Conservation (phyloP, 2,797 vertebrate species). For the Glyptemys insculpta region DNA sequence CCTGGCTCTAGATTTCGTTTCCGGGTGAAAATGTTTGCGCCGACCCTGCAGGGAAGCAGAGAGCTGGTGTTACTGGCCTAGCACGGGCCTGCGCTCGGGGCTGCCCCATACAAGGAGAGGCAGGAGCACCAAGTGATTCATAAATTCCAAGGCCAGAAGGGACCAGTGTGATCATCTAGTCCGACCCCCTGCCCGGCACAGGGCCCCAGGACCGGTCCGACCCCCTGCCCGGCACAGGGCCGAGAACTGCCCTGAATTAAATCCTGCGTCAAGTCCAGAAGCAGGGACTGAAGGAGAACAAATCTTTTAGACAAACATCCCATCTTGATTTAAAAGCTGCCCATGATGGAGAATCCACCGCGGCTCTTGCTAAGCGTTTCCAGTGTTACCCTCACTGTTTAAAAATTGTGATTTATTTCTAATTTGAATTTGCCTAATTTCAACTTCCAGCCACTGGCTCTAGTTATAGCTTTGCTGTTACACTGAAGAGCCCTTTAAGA, state of each 20-base stretch:
- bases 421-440: background rate
- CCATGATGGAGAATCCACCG: too few relatives aligned
- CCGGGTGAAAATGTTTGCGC: slow-evolving; percentile 35
- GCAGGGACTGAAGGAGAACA: background rate
- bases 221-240: too few relatives aligned
- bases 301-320: background rate
- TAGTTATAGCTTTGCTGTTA: too few relatives aligned
- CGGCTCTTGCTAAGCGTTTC: too few relatives aligned
- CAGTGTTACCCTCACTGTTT: background rate
- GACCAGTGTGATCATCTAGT: background rate
- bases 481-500: too few relatives aligned
- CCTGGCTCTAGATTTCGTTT: background rate
- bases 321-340: too few relatives aligned
- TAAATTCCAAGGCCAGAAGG: background rate
- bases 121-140: background rate
- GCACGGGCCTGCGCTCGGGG: background rate
- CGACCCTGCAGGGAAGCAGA: slow-evolving; percentile 38
- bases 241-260: background rate
- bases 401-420: background rate
- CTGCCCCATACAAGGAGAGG: background rate
- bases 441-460: background rate
- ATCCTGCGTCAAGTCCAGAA: too few relatives aligned
- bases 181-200: too few relatives aligned
- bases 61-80: accelerated
- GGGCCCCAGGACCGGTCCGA: too few relatives aligned